Evolutionary conservation across 2,113 vertebrate species (phyloP), one percentile per base, ranked within the genome.

Genomic region (Dromaius novaehollandiae): DNA sequence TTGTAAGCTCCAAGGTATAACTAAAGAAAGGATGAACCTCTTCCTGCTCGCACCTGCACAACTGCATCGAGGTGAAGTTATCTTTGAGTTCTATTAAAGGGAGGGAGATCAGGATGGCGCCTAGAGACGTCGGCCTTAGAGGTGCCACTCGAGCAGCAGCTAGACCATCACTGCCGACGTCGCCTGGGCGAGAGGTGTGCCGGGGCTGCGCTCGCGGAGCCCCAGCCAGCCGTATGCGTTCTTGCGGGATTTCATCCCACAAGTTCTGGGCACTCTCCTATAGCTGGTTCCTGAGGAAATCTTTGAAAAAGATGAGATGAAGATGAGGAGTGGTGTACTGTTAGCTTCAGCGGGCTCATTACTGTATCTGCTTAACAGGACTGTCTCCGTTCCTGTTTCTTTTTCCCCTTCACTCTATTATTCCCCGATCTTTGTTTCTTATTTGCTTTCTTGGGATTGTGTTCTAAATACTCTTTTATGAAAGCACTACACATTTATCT

Each of bases 211-310:
- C 19, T 22, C 22, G 12, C 38, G 69, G 5, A n/a, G 28, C 28
- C 40, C 36, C 7, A 8, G 16, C 13, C 34, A 13, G 7, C 3
- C 5, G 1, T 1, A 2, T 3, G 0, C n/a, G 68, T 53, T 30
- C 55, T 46, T 22, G 13, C 30, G 12, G 34, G n/a, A 46, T 73
- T 73, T 32, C 24, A 6, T 51, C 60, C 44, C 26, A 13, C 24
- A 40, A 36, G 18, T 40, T 25, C 56, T 58, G 14, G 5, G 46
- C 58, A 15, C 18, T 73, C 34, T 7, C 53, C 40, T 4, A 42
- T 63, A 65, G 53, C 66, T 81, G 24, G 16, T 18, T 90, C 42
- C 63, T n/a, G 21, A 32, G 11, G 28, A 51, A 30, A 24, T 36
- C 76, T 76, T 46, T 26, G 30, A 34, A 32, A 71, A 44, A n/a